Evolutionary conservation across 1,140 invertebrate species (phyloP), one percentile per base, ranked within the genome.

Genomic region (Drosophila triauraria): DNA sequence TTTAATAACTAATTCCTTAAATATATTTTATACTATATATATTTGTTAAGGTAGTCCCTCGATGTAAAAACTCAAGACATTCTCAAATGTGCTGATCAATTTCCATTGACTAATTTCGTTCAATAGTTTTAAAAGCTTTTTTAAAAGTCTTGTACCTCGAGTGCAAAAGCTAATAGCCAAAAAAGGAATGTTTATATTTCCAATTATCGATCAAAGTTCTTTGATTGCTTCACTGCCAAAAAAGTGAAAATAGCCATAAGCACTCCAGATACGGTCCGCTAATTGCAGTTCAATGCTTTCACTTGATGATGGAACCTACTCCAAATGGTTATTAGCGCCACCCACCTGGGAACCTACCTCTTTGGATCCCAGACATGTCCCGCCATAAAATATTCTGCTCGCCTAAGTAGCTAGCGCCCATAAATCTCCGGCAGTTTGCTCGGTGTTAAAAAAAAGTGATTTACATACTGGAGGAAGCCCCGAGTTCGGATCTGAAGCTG

Each of bases 221-320:
- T 3, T 23, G 15, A 42, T 20, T 13, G 35, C 60, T 51, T 67
- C 25, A 23, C 25, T 67, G 65, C 25, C 65, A 42, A 15, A 67
- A 68, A 69, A 69, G 65, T 69, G 65, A 69, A 69, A 69, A 69
- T 35, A 25, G 13, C 15, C 32, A 50, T 20, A 53, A 69, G 13
- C 8, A 56, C 35, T 40, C 9, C 8, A 56, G 20, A 56, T 38
- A 38, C 40, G 30, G n/a, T 25, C 15, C 15, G n/a, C 62, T 60
- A 72, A 72, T 74, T 74, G 70, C 46, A 59, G 53, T 59, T 71
- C 69, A 59, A 71, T 72, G 67, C 53, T 72, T 74, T 72, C 68
- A 35, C 68, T 4, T 9, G 10, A 27, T 42, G 10, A 46, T 40
- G 48, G 10, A 30, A 25, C 15, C 12, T 30, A 17, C 30, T 30